Percentiles rank a stretch among this genome's conserved stretches.
Conservation (phyloP, 2,113 vertebrate genomes). For the Ginglymostoma cirratum region DNA sequence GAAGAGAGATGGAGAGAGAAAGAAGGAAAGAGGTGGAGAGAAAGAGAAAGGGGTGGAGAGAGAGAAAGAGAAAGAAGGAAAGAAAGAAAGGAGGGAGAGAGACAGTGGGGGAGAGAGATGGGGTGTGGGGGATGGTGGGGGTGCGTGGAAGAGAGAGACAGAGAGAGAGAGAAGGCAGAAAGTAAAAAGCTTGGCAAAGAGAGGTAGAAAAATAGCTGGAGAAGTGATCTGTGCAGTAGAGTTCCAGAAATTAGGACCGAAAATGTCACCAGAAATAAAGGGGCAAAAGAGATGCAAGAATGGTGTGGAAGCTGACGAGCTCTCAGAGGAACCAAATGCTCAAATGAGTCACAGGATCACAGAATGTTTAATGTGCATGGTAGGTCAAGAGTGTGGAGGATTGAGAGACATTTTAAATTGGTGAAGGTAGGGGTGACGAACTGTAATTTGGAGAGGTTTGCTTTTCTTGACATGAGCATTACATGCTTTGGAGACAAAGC, state of each 20-base stretch:
- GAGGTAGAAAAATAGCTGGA: not conserved
- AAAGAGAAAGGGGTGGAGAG: too few species aligned
- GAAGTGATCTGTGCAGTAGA: not conserved
- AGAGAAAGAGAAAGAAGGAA: too few species aligned
- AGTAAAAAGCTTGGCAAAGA: not conserved
- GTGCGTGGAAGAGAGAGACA: too few species aligned
- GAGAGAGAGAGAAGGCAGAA: not conserved
- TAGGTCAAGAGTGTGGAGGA: not conserved
- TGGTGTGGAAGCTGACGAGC: not conserved
- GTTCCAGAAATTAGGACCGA: not conserved
- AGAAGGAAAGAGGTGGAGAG: too few species aligned
- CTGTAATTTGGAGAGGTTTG: too few species aligned
- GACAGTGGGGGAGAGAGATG: too few species aligned
- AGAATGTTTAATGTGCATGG: not conserved
- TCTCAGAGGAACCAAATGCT: not conserved
- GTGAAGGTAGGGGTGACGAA: not conserved
- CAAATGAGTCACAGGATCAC: not conserved
- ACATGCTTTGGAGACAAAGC: not conserved
- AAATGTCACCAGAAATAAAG: not conserved
- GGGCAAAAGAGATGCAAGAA: not conserved
- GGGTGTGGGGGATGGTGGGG: too few species aligned
- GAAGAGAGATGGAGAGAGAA: too few species aligned
- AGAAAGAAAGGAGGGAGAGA: too few species aligned
- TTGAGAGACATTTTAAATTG: not conserved
- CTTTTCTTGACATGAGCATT: not conserved